Conservation (phyloP, 2,888 invertebrate species). For the Drosophila ezoana region DNA sequence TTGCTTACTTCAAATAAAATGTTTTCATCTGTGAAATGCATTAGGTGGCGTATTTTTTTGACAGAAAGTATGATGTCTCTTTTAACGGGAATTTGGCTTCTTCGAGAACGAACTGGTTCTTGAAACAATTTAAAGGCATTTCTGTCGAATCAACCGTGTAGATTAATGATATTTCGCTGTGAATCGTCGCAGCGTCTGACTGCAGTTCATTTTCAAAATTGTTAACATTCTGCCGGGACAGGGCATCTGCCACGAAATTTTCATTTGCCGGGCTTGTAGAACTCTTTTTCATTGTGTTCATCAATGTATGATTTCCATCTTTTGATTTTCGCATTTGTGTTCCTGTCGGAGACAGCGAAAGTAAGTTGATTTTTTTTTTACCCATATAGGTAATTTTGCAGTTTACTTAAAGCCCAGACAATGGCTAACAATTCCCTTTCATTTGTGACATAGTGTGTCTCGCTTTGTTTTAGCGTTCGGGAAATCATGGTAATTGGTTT, state of each 20-base stretch:
- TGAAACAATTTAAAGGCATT: not conserved
- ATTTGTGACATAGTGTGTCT: not conserved
- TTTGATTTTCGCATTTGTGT: not conserved
- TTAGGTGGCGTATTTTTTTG: constrained; percentile 1
- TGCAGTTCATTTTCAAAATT: not conserved
- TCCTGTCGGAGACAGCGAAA: no score
- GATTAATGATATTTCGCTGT: not conserved
- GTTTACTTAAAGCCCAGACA: not conserved
- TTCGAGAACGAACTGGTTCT: constrained; percentile 2
- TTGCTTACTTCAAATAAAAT: not conserved
- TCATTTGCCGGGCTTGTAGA: no score
- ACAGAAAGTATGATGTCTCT: constrained; percentile 3
- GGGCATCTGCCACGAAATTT: not conserved
- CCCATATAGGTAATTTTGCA: not conserved
- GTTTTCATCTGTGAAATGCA: not conserved
- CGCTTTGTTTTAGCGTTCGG: not conserved
- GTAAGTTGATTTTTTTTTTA: not conserved
- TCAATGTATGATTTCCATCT: not conserved
- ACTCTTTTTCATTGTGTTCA: not conserved
- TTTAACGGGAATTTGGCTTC: not conserved
- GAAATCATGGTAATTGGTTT: no score
- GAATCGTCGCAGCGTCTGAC: not conserved
- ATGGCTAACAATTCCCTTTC: not conserved
- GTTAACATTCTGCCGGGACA: not conserved
- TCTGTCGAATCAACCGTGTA: constrained; percentile 7